Evolutionary conservation across 2,113 vertebrate genomes (phyloP).

Genomic region (Phaethon lepturus): DNA sequence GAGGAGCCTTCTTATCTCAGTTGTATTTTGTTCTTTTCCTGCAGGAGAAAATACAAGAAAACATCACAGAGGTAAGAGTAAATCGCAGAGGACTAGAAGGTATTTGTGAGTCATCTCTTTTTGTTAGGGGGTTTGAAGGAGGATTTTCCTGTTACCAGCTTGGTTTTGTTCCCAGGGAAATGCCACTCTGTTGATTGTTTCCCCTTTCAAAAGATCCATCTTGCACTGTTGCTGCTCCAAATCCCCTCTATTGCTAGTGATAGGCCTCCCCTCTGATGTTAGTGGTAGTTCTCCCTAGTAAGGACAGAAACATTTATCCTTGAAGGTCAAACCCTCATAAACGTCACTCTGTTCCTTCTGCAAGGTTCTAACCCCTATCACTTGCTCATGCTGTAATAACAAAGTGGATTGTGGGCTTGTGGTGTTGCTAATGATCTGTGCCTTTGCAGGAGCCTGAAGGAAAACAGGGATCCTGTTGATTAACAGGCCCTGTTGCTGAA

Average conservation of each 20-base stretch:
- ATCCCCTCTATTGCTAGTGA: neutral
- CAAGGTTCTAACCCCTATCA: neutral
- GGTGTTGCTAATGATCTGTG: neutral
- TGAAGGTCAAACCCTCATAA: conserved; percentile 32
- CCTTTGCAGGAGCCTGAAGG: neutral
- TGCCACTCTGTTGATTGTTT: neutral
- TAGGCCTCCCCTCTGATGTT: neutral
- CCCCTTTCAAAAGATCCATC: neutral
- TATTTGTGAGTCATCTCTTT: conserved; percentile 21
- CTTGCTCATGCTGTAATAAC: conserved; percentile 14
- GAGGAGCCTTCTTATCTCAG: conserved; percentile 40
- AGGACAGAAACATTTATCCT: neutral
- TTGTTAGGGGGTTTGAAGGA: conserved; percentile 7
- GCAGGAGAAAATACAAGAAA: conserved; percentile 99
- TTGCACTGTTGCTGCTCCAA: neutral
- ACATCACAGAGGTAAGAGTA: conserved; percentile 97
- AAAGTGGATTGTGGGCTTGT: neutral
- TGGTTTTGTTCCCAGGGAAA: neutral
- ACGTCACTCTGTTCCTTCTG: neutral
- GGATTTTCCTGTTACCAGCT: neutral
- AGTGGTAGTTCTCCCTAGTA: neutral
- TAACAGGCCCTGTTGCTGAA: neutral
- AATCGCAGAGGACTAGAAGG: conserved; percentile 34
- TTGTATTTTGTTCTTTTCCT: conserved; percentile 78
- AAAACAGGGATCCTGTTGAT: neutral